phyloP scores from a whole-genome alignment of 2,888 invertebrate genomes.

The Nasonia oneida region DNA sequence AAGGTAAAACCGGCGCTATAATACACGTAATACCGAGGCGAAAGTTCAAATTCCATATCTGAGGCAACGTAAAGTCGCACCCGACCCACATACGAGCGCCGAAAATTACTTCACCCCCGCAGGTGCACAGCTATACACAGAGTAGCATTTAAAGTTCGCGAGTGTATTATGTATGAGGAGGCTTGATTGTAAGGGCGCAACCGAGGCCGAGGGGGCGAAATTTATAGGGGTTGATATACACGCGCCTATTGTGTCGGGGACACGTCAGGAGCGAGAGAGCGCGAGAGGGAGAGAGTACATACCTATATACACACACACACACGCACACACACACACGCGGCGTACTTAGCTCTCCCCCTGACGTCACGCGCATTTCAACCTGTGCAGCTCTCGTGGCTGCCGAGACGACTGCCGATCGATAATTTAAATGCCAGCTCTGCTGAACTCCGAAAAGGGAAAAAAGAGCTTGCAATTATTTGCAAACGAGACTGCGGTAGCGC shows the following conservation, averaged over 20 bases:
- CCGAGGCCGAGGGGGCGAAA: neutral
- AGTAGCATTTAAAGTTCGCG: neutral
- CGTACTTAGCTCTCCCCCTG: neutral
- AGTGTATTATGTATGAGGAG: neutral
- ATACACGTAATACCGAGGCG: too few species aligned
- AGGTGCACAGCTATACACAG: neutral
- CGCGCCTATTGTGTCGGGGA: neutral
- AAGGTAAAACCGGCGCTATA: too few species aligned
- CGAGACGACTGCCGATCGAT: neutral
- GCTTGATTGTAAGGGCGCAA: neutral
- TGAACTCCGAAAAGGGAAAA: neutral
- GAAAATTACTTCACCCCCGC: neutral
- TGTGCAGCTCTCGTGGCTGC: neutral
- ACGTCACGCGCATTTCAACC: conserved; percentile 8
- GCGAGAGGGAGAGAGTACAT: neutral
- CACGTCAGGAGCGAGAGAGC: neutral
- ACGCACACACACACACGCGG: neutral
- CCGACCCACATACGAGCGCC: neutral
- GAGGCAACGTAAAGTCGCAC: neutral
- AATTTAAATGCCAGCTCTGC: neutral
- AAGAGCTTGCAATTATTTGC: too few species aligned
- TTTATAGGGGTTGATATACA: conserved; percentile 8
- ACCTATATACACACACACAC: neutral
- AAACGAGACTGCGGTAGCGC: too few species aligned
- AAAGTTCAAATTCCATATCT: too few species aligned